Evolutionary conservation across 2,888 invertebrate species (phyloP), one percentile per base, ranked within the genome.

Genomic region (Melolontha melolontha): DNA sequence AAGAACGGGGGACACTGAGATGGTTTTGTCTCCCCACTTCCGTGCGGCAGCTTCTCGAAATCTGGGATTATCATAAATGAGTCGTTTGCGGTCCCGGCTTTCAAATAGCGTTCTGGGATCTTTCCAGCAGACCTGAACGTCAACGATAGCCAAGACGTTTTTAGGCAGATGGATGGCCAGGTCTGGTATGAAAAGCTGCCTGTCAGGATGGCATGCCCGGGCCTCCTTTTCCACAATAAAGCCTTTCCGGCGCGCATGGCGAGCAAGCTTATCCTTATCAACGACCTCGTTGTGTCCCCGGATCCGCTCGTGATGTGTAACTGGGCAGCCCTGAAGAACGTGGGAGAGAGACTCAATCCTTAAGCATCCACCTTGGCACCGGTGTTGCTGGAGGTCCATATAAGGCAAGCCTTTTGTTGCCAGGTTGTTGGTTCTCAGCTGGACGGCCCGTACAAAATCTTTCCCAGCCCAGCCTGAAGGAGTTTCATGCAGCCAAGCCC

Each of bases 181-280:
- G 65, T 73, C 74, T 1, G 77, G 76, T 41, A 75, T 75, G 17
- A 49, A 71, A 0, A 76, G 70, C 1, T 34, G 42, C 1, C 75
- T 76, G 42, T 76, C 73, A 0, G 7, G 0, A 39, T 71, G 68
- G 1, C 72, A 63, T n/a, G 75, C 64, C 12, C 71, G 70, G 2
- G 75, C 75, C 66, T 76, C 76, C 16, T 70, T 71, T 40, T 72
- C 73, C 1, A 69, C 72, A 10, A n/a, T 22, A 54, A 50, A 73
- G 5, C 50, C 44, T 14, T 7, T 27, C n/a, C 14, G 10, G n/a
- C 14, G n/a, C 44, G 47, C 57, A 51, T 71, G 70, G 0, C 40
- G 34, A 16, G 67, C 71, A n/a, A n/a, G n/a, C n/a, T n/a, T n/a
- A 0, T 74, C 34, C 54, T 73, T 73, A 2, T 22, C 16, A 6